Percentiles rank a stretch among this genome's conserved stretches.
Evolutionary conservation across 1,140 invertebrate genomes (phyloP).

Genomic region (Pseudomyrmex pallidus): DNA sequence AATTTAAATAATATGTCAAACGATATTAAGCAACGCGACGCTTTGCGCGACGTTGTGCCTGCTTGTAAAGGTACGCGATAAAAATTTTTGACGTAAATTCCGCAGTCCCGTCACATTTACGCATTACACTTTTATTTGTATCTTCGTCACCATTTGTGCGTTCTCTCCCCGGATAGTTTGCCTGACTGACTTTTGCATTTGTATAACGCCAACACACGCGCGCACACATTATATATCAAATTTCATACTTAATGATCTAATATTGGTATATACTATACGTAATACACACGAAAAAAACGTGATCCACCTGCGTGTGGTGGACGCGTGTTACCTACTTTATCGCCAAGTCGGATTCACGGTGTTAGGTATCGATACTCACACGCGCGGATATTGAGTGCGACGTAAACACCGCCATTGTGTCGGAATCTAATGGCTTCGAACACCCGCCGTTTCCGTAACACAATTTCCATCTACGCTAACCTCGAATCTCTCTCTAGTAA

Average conservation of each 20-base stretch:
- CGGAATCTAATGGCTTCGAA: constrained; percentile 17
- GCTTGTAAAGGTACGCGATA: not conserved
- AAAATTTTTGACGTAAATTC: constrained; percentile 18
- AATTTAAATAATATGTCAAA: constrained; percentile 27
- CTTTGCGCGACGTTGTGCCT: not conserved
- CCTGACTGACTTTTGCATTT: constrained; percentile 36
- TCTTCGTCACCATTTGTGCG: not conserved
- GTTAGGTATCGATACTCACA: constrained; percentile 69
- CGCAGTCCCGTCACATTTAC: constrained; percentile 6
- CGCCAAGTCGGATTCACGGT: constrained; percentile 62
- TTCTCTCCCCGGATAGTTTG: not conserved
- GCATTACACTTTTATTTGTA: constrained; percentile 22
- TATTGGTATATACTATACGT: not conserved
- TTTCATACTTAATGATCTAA: no score
- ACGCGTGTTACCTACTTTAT: constrained; percentile 53
- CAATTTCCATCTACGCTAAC: not conserved
- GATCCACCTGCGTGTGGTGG: constrained; percentile 64
- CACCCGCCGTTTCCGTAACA: not conserved
- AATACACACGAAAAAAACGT: constrained; percentile 57
- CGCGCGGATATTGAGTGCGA: not conserved
- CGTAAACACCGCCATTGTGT: constrained; percentile 18
- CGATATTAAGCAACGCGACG: not conserved
- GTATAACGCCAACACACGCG: no score
- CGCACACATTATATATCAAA: no score
- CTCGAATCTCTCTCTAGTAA: no score